phyloP scores from a whole-genome alignment of 2,113 vertebrate species.

The Lethenteron camtschaticum region DNA sequence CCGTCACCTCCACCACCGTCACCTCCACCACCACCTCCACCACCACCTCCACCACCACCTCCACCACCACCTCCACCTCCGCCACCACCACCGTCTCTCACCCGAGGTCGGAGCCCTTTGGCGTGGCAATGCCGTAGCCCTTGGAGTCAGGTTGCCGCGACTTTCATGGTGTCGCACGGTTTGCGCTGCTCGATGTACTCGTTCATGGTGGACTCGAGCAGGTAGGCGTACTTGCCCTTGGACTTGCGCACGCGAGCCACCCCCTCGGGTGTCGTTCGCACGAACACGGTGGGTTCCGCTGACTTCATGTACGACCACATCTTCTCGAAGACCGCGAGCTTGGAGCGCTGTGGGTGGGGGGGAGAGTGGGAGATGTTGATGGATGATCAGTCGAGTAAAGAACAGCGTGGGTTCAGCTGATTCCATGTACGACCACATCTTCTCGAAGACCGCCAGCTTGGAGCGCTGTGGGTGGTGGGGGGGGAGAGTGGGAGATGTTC shows the following conservation, averaged over 20 bases:
- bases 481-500: no score
- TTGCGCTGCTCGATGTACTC: conserved; percentile 96
- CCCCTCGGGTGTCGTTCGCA: conserved; percentile 87
- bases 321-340: no score
- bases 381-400: no score
- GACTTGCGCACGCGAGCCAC: conserved; percentile 87
- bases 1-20: no score
- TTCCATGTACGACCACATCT: no score
- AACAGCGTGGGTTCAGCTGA: no score
- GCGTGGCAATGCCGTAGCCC: conserved; percentile 93
- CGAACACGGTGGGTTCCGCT: conserved; percentile 85
- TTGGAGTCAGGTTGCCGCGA: conserved; percentile 98
- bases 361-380: no score
- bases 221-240: conserved; percentile 94
- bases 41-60: no score
- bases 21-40: no score
- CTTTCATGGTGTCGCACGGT: conserved; percentile 97
- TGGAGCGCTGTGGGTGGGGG: no score
- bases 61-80: no score
- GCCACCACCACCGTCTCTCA: conserved; percentile 21
- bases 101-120: conserved; percentile 88
- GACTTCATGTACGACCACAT: conserved; percentile 99
- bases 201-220: conserved; percentile 96
- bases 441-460: conserved; percentile 96
- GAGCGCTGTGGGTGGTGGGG: conserved; percentile 38